Percentiles rank a stretch among this genome's conserved stretches.
Conservation (phyloP, 1,140 invertebrate species). For the Drosophila bifasciata region DNA sequence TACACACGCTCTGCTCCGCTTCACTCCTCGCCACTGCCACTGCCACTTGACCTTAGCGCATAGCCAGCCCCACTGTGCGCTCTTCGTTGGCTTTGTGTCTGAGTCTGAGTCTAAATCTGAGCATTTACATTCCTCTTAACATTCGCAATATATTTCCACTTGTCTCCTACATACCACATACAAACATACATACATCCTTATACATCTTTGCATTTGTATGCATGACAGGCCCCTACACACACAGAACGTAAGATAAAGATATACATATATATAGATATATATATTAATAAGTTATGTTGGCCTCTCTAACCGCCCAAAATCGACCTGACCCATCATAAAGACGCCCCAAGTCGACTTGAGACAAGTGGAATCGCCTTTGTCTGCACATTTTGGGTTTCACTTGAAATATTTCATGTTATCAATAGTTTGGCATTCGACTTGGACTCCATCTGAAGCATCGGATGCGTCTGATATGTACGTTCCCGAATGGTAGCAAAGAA, state of each 20-base stretch:
- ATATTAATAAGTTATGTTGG: constrained; percentile 39
- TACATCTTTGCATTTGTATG: constrained; percentile 23
- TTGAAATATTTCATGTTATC: constrained; percentile 4
- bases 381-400: constrained; percentile 7
- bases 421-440: constrained; percentile 44
- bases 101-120: constrained; percentile 37
- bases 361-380: constrained; percentile 37
- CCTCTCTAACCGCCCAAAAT: constrained; percentile 39
- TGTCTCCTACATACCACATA: constrained; percentile 33
- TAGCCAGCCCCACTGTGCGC: constrained; percentile 20
- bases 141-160: constrained; percentile 75
- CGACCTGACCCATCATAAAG: constrained; percentile 73
- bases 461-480: too few relatives aligned
- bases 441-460: constrained; percentile 31
- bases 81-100: constrained; percentile 59
- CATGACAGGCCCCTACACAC: background rate
- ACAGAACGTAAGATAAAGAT: constrained; percentile 70
- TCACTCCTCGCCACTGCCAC: background rate
- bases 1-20: constrained; percentile 25
- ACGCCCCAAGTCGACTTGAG: constrained; percentile 13
- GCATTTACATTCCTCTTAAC: constrained; percentile 77
- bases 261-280: constrained; percentile 10
- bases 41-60: constrained; percentile 64
- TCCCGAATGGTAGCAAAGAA: too few relatives aligned
- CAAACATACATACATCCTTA: background rate